Base-by-base conservation (phyloP, 2,113 vertebrate species). In the Rattus rattus region DNA sequence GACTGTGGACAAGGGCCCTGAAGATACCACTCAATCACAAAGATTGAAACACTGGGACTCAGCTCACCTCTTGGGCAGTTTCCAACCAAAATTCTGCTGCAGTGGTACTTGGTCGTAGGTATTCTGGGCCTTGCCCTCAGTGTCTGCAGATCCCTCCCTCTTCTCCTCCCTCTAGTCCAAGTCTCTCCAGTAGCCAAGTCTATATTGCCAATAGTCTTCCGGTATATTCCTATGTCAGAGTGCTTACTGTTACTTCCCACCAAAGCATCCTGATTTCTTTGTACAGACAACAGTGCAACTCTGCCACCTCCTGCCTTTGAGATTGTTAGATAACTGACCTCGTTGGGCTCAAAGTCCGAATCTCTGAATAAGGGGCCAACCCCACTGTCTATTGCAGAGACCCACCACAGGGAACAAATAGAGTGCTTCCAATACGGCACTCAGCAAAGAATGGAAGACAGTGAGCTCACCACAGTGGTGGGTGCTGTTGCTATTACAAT, bases 41-140 rank as follows among this genome's bases (percentile, higher is more conserved):
- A 70, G 47, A 26, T 22, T 17, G 54, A 47, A 61, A 5, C 5
- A 7, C 7, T 0, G 1, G 39, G 22, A 47, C 33, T 76, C 22
- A 72, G 24, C 52, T 61, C 36, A 14, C n/a, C 10, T 0, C 0
- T 22, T 65, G 0, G 7, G 59, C 28, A 65, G 39, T 75, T 59
- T 69, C 67, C 54, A 24, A 47, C n/a, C 39, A 1, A 12, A 11
- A 22, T 73, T 88, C 75, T 11, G 22, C 49, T 88, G 24, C 39
- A 16, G 5, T 16, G 52, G 65, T 54, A 75, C 4, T 47, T 12
- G 20, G 76, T 36, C 8, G 26, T 33, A 47, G 65, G 61, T 81
- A 26, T 30, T 61, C 70, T 33, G 39, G 30, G n/a, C 70, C 43
- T 69, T 77, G 36, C 43, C 56, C 75, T 30, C 52, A 22, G 69